A percentile compares a stretch with the other conserved stretches of the same genome.
Evolutionary conservation across 2,888 invertebrate species (phyloP).

Genomic region (Diplolepis rosae): DNA sequence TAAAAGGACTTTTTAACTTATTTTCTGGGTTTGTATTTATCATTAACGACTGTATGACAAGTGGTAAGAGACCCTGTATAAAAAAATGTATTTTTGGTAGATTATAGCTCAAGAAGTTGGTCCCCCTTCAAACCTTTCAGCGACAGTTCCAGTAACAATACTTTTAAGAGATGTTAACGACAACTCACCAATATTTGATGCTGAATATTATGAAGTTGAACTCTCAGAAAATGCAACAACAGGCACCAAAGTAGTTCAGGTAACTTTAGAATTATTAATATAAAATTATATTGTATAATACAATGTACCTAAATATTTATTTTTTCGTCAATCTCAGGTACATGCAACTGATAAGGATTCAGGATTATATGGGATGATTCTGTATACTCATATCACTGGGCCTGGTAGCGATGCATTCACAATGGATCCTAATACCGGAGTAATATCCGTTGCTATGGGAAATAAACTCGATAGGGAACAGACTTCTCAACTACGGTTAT

Average conservation of each 20-base stretch:
- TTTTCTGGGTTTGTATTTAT: too few species aligned
- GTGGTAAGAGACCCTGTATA: too few species aligned
- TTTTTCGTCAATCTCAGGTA: conserved; percentile 73
- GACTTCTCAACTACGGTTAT: conserved; percentile 84
- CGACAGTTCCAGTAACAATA: conserved; percentile 84
- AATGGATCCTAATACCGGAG: conserved; percentile 86
- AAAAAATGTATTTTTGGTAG: conserved; percentile 72
- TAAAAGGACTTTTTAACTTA: too few species aligned
- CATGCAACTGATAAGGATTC: conserved; percentile 89
- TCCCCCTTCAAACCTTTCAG: conserved; percentile 83
- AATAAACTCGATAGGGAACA: conserved; percentile 87
- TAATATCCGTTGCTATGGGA: conserved; percentile 86
- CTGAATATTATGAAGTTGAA: conserved; percentile 83
- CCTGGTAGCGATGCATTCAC: conserved; percentile 85
- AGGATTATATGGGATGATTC: conserved; percentile 84
- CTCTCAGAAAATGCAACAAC: conserved; percentile 88
- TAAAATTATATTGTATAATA: neutral
- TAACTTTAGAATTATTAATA: conserved; percentile 40
- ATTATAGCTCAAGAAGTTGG: conserved; percentile 88
- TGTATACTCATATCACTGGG: conserved; percentile 86
- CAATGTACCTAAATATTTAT: neutral
- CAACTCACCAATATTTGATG: conserved; percentile 87
- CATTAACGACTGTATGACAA: too few species aligned
- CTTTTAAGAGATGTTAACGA: conserved; percentile 91
- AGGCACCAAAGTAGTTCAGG: conserved; percentile 82